phyloP scores from a whole-genome alignment of 1,140 invertebrate genomes.

The Formica selysi region DNA sequence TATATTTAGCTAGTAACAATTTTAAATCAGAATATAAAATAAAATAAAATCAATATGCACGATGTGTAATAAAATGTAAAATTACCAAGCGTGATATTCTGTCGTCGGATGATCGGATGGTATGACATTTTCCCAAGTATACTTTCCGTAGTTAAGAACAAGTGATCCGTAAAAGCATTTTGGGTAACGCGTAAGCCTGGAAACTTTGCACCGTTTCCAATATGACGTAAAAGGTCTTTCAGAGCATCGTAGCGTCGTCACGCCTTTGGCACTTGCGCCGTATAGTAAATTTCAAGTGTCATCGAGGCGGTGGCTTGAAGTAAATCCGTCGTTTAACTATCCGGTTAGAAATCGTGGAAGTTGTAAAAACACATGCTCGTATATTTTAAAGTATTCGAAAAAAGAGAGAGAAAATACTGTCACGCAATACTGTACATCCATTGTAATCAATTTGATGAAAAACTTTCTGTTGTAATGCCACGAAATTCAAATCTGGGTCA shows the following conservation, averaged over 20 bases:
- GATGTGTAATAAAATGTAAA: conserved; percentile 28
- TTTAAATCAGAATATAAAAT: not conserved
- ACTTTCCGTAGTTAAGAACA: conserved; percentile 52
- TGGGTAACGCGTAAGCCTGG: conserved; percentile 46
- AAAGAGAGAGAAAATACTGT: not conserved
- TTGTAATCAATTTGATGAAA: not conserved
- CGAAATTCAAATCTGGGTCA: not conserved
- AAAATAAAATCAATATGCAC: conserved; percentile 7
- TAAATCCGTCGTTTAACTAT: conserved; percentile 44
- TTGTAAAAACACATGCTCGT: not conserved
- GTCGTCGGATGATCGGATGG: conserved; percentile 9
- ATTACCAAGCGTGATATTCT: not conserved
- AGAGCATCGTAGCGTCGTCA: conserved; percentile 39
- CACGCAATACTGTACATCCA: not conserved
- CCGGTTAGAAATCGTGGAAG: conserved; percentile 24
- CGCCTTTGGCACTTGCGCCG: conserved; percentile 34
- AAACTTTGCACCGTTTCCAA: conserved; percentile 60
- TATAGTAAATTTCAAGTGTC: conserved; percentile 54
- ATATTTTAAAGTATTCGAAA: not conserved
- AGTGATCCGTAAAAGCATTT: conserved; percentile 51
- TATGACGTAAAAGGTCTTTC: conserved; percentile 56
- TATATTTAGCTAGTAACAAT: not conserved
- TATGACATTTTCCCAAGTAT: conserved; percentile 35
- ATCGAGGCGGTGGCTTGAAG: conserved; percentile 29
- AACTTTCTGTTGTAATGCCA: not conserved